Conservation (phyloP, 2,797 vertebrate species). For the Orientallactaga sibirica region DNA sequence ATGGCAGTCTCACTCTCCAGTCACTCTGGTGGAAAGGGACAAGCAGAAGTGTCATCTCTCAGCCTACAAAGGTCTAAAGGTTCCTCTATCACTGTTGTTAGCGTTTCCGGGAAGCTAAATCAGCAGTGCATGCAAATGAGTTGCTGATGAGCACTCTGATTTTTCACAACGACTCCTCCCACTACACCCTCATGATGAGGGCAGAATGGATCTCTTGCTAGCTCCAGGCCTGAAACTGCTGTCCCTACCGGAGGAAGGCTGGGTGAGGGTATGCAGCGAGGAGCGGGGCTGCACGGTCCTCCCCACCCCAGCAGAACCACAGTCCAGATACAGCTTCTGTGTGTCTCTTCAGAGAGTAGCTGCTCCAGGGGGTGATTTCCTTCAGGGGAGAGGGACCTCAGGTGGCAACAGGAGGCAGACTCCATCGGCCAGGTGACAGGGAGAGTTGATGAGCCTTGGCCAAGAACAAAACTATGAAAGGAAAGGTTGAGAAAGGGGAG, state of each 20-base stretch:
- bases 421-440: constrained; percentile 54
- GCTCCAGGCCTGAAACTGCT: background rate
- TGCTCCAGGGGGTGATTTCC: constrained; percentile 26
- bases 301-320: constrained; percentile 32
- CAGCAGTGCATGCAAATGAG: constrained; percentile 72
- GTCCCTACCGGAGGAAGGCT: background rate
- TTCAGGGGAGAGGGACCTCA: constrained; percentile 15
- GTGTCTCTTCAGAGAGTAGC: background rate
- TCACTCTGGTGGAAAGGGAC: background rate
- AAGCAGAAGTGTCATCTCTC: constrained; percentile 37
- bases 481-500: constrained; percentile 25
- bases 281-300: background rate
- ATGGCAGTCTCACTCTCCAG: background rate
- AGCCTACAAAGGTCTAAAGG: constrained; percentile 51
- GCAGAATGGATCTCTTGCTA: constrained; percentile 32
- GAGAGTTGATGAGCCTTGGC: constrained; percentile 1
- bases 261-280: background rate
- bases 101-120: constrained; percentile 72
- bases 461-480: constrained; percentile 57
- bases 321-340: constrained; percentile 8
- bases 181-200: constrained; percentile 46
- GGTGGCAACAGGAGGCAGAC: constrained; percentile 49
- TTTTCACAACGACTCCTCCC: constrained; percentile 69
- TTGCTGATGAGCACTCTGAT: constrained; percentile 72
- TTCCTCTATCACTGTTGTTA: constrained; percentile 67